Conservation (phyloP, 2,797 vertebrate species). For the Tenualosa thibaudeaui region DNA sequence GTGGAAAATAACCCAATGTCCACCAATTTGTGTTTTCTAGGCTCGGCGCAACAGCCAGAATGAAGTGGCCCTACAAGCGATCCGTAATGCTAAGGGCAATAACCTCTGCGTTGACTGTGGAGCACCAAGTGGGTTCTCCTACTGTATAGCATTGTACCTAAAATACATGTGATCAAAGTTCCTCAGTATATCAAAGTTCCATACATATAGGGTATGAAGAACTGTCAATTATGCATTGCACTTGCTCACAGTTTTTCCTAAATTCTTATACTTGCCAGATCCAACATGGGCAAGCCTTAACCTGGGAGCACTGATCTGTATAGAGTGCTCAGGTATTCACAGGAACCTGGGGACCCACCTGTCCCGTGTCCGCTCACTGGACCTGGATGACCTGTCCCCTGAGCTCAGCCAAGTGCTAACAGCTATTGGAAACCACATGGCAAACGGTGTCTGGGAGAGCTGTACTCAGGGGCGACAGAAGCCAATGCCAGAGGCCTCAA, state of each 20-base stretch:
- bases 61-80: slow-evolving; percentile 92
- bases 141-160: background rate
- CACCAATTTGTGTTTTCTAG: slow-evolving; percentile 61
- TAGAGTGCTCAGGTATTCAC: slow-evolving; percentile 96
- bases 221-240: background rate
- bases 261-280: slow-evolving; percentile 67
- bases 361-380: slow-evolving; percentile 91
- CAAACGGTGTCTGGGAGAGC: slow-evolving; percentile 93
- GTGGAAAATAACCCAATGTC: background rate
- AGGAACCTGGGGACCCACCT: slow-evolving; percentile 93
- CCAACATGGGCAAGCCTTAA: slow-evolving; percentile 96
- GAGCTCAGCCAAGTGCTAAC: slow-evolving; percentile 91
- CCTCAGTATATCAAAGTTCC: background rate
- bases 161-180: background rate
- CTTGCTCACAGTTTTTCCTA: background rate
- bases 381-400: slow-evolving; percentile 92
- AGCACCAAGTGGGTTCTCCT: slow-evolving; percentile 80
- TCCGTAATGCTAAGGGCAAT: slow-evolving; percentile 92
- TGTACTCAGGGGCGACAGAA: slow-evolving; percentile 86
- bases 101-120: slow-evolving; percentile 91
- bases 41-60: slow-evolving; percentile 91
- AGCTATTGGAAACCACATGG: slow-evolving; percentile 90
- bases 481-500: slow-evolving; percentile 81
- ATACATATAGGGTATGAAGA: background rate
- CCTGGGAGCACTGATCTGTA: slow-evolving; percentile 93